Conservation (phyloP, 2,113 vertebrate species). For the Colaptes auratus region DNA sequence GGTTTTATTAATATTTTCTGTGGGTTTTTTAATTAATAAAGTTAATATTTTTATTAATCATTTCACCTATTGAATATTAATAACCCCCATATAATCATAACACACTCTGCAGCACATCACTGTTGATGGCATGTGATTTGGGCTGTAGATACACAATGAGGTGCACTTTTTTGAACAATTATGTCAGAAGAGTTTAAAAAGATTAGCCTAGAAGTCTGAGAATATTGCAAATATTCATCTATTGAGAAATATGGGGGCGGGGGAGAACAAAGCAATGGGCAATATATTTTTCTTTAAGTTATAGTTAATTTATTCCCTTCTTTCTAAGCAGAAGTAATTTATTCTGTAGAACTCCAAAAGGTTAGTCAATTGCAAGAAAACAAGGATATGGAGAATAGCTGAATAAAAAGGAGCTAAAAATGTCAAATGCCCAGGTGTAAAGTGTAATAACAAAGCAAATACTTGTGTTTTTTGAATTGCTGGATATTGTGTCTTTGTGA, state of each 20-base stretch:
- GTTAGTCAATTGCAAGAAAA: conserved; percentile 6
- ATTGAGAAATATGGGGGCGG: not conserved
- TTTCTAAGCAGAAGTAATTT: not conserved
- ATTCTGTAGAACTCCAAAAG: conserved; percentile 12
- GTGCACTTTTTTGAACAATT: not conserved
- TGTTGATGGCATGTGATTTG: not conserved
- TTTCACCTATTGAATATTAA: no score
- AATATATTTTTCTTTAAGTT: not conserved
- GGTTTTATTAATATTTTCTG: no score
- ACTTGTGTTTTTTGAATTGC: not conserved
- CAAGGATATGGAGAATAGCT: not conserved
- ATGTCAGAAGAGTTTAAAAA: not conserved
- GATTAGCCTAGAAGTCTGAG: not conserved
- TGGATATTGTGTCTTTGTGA: not conserved
- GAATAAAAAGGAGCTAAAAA: not conserved
- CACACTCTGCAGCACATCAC: no score
- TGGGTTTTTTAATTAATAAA: no score
- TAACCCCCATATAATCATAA: no score
- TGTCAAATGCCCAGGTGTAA: not conserved
- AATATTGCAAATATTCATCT: not conserved
- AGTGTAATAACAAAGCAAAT: not conserved
- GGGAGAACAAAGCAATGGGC: not conserved
- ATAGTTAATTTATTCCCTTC: not conserved
- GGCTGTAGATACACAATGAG: not conserved
- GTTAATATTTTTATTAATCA: no score